Evolutionary conservation across 35 echinoderm and acorn worm genomes (phyloP).

Genomic region (Strongylocentrotus purpuratus): DNA sequence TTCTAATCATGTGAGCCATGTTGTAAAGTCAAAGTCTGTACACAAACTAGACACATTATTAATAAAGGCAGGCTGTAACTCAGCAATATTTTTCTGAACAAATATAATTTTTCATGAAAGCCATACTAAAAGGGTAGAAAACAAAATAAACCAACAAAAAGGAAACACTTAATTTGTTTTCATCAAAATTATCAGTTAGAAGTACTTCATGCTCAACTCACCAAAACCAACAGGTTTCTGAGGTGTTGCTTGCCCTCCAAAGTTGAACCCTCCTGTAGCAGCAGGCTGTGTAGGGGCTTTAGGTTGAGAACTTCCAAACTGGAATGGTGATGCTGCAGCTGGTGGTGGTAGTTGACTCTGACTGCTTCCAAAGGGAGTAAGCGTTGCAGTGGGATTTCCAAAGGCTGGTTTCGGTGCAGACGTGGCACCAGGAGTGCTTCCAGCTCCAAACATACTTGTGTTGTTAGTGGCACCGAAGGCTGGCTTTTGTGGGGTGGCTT

Average conservation of each 20-base stretch:
- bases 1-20: too few species aligned
- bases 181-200: too few species aligned
- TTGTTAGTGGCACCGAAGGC: neutral
- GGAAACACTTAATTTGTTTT: too few species aligned
- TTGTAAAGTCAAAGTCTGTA: neutral
- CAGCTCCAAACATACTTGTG: neutral
- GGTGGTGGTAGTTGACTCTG: neutral
- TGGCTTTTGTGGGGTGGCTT: neutral
- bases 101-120: too few species aligned
- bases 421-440: neutral
- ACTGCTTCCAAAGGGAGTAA: neutral
- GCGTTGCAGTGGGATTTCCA: constrained; percentile 21
- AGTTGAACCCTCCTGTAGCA: constrained; percentile 16
- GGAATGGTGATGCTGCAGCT: neutral
- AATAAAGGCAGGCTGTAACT: too few species aligned
- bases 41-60: neutral
- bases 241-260: neutral
- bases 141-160: too few species aligned
- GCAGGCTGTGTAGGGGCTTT: neutral
- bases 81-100: too few species aligned
- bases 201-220: neutral
- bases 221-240: neutral
- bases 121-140: too few species aligned
- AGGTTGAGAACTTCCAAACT: neutral
- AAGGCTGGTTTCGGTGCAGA: constrained; percentile 13